Evolutionary conservation across 2,888 invertebrate genomes (phyloP), one percentile per base, ranked within the genome.

Genomic region (Drosophila bunnanda): DNA sequence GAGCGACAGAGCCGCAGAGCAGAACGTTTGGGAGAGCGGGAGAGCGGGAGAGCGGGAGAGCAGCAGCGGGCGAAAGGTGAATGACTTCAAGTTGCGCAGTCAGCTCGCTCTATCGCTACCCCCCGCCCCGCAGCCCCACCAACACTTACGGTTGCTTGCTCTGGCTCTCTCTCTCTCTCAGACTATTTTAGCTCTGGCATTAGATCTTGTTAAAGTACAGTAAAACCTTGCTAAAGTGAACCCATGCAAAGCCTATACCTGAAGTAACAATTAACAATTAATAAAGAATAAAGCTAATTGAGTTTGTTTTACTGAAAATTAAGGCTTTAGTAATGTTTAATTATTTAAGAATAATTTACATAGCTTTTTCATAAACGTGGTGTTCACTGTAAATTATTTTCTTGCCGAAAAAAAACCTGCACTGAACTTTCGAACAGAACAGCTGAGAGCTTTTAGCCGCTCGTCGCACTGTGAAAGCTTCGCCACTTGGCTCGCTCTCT

Each of bases 21-120:
- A 78, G 78, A 80, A 69, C 69, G 22, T 53, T 50, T 58, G 54
- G 22, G 53, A 30, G 57, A 64, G 52, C 36, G 17, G 3, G 38
- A 54, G 60, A 43, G 39, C 10, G 53, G 48, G n/a, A n/a, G n/a
- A n/a, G n/a, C n/a, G n/a, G 43, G 71, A 25, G 25, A 41, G 67
- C 17, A 22, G 46, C 73, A 22, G 52, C 73, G 71, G 82, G 57
- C 82, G 79, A 81, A 82, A 85, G 86, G 81, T 82, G 88, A 85
- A 85, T 88, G 88, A 85, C 88, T 72, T 80, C 58, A 55, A 43
- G 70, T 55, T 72, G 75, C 76, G 72, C 68, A 75, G 56, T 77
- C 82, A 67, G 59, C 65, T 67, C 53, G 54, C 57, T 53, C 43
- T 30, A 55, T 43, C 36, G 17, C 52, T 61, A n/a, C 44, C 59